phyloP scores from a whole-genome alignment of 2,888 invertebrate genomes.

The Lasioglossum morio region DNA sequence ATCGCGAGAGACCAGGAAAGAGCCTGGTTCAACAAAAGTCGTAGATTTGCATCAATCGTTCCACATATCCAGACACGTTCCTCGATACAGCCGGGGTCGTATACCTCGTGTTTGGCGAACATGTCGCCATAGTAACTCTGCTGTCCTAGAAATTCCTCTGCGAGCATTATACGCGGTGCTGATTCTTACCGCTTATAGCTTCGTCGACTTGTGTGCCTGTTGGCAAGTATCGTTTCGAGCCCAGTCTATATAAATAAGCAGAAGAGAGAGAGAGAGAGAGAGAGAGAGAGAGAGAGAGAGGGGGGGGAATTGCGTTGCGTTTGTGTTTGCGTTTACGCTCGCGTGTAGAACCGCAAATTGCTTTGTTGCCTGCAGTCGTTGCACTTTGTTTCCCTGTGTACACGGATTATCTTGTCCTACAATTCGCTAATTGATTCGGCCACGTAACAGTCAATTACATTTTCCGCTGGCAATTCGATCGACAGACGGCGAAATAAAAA shows the following conservation, averaged over 20 bases:
- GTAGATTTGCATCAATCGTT: constrained; percentile 13
- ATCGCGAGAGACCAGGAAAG: background rate
- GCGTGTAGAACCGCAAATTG: background rate
- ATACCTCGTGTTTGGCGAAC: constrained; percentile 59
- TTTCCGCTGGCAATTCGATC: background rate
- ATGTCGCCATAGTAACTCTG: constrained; percentile 60
- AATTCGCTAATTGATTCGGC: background rate
- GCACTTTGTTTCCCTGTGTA: background rate
- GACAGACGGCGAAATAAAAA: background rate
- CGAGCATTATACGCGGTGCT: constrained; percentile 21
- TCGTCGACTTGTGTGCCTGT: background rate
- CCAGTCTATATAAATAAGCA: background rate
- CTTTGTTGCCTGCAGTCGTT: constrained; percentile 2
- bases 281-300: background rate
- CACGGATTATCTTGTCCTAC: background rate
- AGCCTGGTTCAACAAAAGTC: constrained; percentile 14
- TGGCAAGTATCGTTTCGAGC: constrained; percentile 2
- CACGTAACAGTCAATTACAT: background rate
- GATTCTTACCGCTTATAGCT: constrained; percentile 23
- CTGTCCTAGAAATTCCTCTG: constrained; percentile 68
- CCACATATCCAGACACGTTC: constrained; percentile 10
- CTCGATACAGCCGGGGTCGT: constrained; percentile 16
- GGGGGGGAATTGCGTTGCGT: background rate
- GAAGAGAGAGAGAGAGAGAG: background rate
- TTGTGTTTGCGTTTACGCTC: background rate